A percentile compares a stretch with the other conserved stretches of the same genome.
phyloP scores from a whole-genome alignment of 1,140 invertebrate genomes.

The Tigriopus japonicus region DNA sequence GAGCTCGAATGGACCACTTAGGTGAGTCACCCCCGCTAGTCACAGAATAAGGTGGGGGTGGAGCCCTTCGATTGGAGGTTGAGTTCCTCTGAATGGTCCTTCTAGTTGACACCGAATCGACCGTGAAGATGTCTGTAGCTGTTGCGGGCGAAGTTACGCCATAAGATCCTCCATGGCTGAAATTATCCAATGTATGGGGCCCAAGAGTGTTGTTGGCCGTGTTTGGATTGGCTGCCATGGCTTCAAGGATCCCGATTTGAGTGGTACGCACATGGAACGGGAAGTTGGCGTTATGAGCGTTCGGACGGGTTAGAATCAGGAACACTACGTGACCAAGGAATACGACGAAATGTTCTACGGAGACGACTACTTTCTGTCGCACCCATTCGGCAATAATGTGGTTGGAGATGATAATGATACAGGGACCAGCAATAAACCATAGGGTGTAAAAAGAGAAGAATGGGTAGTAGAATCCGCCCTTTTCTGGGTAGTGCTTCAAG shows the following conservation, averaged over 20 bases:
- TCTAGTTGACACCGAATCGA: too few relatives aligned
- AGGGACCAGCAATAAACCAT: constrained; percentile 59
- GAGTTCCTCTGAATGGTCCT: too few relatives aligned
- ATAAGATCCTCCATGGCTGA: constrained; percentile 5
- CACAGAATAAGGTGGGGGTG: too few relatives aligned
- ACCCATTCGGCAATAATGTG: constrained; percentile 69
- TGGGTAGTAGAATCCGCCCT: constrained; percentile 44
- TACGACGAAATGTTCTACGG: constrained; percentile 50
- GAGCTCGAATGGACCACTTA: too few relatives aligned
- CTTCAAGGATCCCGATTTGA: constrained; percentile 28
- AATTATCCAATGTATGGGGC: constrained; percentile 8
- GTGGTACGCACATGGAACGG: constrained; percentile 66
- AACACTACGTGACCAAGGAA: constrained; percentile 60
- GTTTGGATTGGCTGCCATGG: not conserved
- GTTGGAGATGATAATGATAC: constrained; percentile 59
- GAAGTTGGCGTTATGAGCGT: constrained; percentile 61
- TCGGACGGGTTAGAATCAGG: constrained; percentile 43
- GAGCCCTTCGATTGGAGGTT: too few relatives aligned
- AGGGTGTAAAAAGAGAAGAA: constrained; percentile 57
- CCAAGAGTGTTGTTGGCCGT: constrained; percentile 3
- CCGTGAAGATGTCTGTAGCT: not conserved
- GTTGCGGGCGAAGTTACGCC: not conserved
- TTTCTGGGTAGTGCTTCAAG: constrained; percentile 59
- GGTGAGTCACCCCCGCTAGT: too few relatives aligned
- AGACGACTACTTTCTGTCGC: constrained; percentile 66